Evolutionary conservation across 2,113 vertebrate species (phyloP), one percentile per base, ranked within the genome.

Genomic region (Pseudorectes ferrugineus): DNA sequence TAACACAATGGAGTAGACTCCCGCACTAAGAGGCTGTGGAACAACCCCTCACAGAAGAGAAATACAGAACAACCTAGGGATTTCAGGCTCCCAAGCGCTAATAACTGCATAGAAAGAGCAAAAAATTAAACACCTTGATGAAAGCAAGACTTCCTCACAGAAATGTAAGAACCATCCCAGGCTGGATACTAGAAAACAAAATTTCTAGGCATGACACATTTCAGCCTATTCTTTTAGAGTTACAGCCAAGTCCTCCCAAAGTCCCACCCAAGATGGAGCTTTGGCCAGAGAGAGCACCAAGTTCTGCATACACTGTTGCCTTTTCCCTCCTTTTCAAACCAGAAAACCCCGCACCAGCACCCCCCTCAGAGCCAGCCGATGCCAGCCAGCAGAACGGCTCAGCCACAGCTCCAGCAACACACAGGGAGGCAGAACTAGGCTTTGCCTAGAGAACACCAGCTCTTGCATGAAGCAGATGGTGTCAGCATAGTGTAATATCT

Each of bases 301-400:
- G 65, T 4, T 31, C 29, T 51, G 22, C 7, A 26, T 2, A 20
- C 1, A 0, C n/a, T 70, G 55, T 65, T 68, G 31, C 28, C 17
- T 46, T 10, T 57, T 76, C 25, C 13, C 20, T 62, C 20, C 21
- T 63, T 61, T 48, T 23, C 71, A 86, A 55, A 63, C 2, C 13
- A 21, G 24, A 9, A 12, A 31, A 14, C 74, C 15, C 33, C 2
- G 21, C 26, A 26, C 6, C 23, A 43, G 17, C 68, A 38, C 3
- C 18, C 2, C 23, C 4, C 22, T 38, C 35, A 51, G 10, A 54
- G 35, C 3, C 61, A 77, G 51, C 13, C 0, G 0, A 42, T 2
- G 11, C 31, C 19, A 51, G 42, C 7, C 35, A 71, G 33, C 23
- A 3, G 40, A 52, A 66, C 0, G 0, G 81, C 59, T 58, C 8